Conservation (phyloP, 1,140 invertebrate genomes). For the Branchinecta lynchi region DNA sequence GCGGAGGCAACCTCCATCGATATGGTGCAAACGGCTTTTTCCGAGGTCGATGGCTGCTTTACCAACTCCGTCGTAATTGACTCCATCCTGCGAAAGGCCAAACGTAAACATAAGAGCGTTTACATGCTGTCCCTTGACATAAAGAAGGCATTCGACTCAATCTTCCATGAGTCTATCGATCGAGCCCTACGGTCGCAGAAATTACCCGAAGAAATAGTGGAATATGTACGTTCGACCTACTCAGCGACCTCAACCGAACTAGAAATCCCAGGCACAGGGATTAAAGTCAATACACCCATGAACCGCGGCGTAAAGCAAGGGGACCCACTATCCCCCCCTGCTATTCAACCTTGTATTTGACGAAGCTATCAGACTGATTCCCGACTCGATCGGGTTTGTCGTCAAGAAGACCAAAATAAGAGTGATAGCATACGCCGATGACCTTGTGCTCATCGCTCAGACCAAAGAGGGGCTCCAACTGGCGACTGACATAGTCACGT, state of each 20-base stretch:
- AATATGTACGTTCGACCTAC: neutral
- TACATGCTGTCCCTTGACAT: no score
- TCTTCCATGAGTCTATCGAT: neutral
- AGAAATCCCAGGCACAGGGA: neutral
- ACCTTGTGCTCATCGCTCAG: neutral
- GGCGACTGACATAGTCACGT: neutral
- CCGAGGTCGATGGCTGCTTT: neutral
- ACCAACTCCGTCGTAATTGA: neutral
- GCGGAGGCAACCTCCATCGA: neutral
- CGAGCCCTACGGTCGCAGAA: neutral
- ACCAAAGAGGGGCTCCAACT: neutral
- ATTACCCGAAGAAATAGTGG: neutral
- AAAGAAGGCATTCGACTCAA: no score
- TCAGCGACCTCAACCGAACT: neutral
- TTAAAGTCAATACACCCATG: neutral
- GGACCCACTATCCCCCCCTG: neutral
- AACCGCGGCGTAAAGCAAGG: neutral
- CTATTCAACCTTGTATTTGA: neutral
- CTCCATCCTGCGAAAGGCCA: neutral
- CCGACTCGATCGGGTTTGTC: neutral
- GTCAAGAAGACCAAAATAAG: neutral
- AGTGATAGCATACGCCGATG: neutral
- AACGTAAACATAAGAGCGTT: no score
- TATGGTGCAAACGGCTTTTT: neutral
- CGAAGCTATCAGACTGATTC: neutral